phyloP scores from a whole-genome alignment of 2,113 vertebrate genomes.

The Stigmatopora argus region DNA sequence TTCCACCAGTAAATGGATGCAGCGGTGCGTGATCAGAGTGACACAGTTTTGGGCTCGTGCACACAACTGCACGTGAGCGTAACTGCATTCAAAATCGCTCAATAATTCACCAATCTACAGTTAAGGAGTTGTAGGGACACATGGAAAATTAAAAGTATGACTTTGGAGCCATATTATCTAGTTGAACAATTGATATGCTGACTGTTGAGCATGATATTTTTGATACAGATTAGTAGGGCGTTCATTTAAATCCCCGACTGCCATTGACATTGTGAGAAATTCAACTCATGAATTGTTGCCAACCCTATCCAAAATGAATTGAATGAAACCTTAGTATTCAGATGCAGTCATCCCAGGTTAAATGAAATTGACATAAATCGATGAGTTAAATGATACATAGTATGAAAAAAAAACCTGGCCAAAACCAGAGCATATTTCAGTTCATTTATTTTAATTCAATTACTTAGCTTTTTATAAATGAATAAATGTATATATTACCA shows the following conservation, averaged over 20 bases:
- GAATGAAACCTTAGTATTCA: too few relatives aligned
- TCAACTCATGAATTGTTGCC: too few relatives aligned
- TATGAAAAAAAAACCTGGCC: too few relatives aligned
- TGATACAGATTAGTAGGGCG: neutral
- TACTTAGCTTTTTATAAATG: too few relatives aligned
- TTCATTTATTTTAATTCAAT: too few relatives aligned
- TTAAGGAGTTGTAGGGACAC: neutral
- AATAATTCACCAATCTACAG: slow-evolving; percentile 35
- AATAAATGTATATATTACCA: too few relatives aligned
- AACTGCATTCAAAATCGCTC: slow-evolving; percentile 18
- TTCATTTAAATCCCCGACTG: neutral
- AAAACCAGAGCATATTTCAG: too few relatives aligned
- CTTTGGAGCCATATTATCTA: neutral
- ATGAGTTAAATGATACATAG: too few relatives aligned
- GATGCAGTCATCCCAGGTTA: too few relatives aligned
- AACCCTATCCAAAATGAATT: too few relatives aligned
- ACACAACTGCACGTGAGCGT: slow-evolving; percentile 17
- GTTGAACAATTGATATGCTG: neutral
- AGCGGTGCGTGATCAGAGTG: slow-evolving; percentile 51
- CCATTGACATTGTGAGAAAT: too few relatives aligned
- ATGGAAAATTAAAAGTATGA: neutral
- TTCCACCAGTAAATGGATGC: slow-evolving; percentile 57
- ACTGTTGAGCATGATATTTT: neutral
- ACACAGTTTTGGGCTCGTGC: slow-evolving; percentile 50
- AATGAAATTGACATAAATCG: too few relatives aligned